Base-by-base conservation (phyloP, 2,888 invertebrate genomes). In the Tuberolachnus salignus region DNA sequence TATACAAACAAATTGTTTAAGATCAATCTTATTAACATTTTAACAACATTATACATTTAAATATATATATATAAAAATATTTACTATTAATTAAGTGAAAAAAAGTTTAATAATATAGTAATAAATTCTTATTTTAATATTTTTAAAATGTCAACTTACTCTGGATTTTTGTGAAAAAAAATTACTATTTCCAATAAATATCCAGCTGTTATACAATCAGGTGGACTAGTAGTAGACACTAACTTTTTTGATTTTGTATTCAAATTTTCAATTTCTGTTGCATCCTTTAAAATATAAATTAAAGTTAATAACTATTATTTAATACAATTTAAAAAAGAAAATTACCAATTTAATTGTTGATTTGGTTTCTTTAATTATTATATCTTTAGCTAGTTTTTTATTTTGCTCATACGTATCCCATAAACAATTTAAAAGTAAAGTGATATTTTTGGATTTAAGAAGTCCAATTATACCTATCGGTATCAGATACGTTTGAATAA, bases 371-470 rank as follows among this genome's bases (percentile, higher is more conserved):
- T 49, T 26, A 16, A 85, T 85, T 13, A 93, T 85, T 71, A 93
- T 86, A 3, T 88, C 86, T 13, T 90, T 86, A 0, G 91, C 90
- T 75, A 91, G 84, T 0, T 86, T 87, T 84, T 94, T 94, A 84
- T 94, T 94, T 11, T 87, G 86, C 84, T 94, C 94, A 83, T 93
- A 95, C 13, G 91, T 90, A 84, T 95, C 94, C 42, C 88, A 86
- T n/a, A 93, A 84, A 74, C 88, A 88, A 1, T 86, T 83, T 51
- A 90, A 85, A n/a, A 91, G 83, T 49, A 85, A 85, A 9, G 66
- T 61, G 21, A 2, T 83, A 84, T 0, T 84, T 84, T 53, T 85
- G 80, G 1, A 80, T 74, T 1, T 85, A 74, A 0, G 82, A 74
- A 80, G 34, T 84, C 81, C 83, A 81, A 46, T 26, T 80, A 78